Evolutionary conservation across 2,113 vertebrate species (phyloP).

Genomic region (Pelusios castaneus): DNA sequence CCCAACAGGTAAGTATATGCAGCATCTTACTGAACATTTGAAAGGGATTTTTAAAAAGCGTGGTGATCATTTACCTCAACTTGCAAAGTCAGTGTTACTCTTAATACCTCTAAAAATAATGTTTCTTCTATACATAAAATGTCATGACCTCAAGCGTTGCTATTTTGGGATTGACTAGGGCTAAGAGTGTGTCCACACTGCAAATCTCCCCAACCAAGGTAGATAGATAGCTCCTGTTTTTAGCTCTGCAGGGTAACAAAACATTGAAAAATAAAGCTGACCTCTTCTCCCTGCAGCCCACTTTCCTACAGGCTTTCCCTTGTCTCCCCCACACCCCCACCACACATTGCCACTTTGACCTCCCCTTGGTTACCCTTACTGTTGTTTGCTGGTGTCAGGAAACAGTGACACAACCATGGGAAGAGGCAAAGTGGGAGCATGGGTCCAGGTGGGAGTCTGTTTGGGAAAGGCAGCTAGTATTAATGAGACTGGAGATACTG

Average conservation of each 20-base stretch:
- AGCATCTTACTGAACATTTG: not conserved
- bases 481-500: accelerated
- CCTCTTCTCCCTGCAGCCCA: not conserved
- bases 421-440: not conserved
- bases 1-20: not conserved
- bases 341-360: not conserved
- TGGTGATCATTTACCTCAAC: not conserved
- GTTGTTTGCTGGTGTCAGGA: not conserved
- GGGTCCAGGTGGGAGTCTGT: not conserved
- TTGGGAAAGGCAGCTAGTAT: not conserved
- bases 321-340: not conserved
- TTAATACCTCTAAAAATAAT: not conserved
- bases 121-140: not conserved
- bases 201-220: not conserved
- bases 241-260: not conserved
- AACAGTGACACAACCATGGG: not conserved
- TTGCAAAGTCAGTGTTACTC: not conserved
- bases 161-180: not conserved
- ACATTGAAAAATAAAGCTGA: not conserved
- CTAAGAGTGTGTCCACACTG: not conserved
- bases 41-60: too few relatives aligned
- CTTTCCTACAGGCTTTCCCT: not conserved
- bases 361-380: not conserved
- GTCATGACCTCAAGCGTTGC: not conserved
- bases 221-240: not conserved